phyloP scores from a whole-genome alignment of 2,888 invertebrate genomes.

The Actias luna region DNA sequence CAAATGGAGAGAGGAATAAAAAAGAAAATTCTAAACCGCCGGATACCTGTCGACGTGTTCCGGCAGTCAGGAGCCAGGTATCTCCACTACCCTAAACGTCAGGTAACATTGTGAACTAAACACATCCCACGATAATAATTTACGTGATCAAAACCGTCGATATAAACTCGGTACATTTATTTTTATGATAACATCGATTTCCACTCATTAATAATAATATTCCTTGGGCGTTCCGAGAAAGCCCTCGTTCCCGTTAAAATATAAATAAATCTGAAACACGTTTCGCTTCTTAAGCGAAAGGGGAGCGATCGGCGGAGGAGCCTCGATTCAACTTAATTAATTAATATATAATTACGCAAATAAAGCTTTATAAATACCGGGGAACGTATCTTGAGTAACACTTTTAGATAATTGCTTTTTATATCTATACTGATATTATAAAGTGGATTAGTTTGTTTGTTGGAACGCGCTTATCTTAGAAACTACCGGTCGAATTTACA shows the following conservation, averaged over 20 bases:
- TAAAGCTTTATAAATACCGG: background rate
- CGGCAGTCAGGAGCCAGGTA: no score
- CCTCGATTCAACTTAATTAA: background rate
- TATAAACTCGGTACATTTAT: background rate
- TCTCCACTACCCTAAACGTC: no score
- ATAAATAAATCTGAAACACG: conserved; percentile 1
- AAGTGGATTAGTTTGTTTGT: no score
- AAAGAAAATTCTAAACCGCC: no score
- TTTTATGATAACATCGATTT: background rate
- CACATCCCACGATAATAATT: background rate
- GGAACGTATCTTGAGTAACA: background rate
- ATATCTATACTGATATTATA: no score
- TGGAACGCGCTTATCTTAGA: no score
- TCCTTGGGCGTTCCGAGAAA: background rate
- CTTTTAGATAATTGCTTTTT: background rate
- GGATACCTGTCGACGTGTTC: no score
- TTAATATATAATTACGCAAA: background rate
- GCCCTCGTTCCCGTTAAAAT: background rate
- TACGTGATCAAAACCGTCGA: background rate
- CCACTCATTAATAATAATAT: background rate
- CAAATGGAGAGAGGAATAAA: no score
- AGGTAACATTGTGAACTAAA: no score
- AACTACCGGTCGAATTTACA: no score
- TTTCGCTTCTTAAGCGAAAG: conserved; percentile 5
- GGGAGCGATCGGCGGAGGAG: background rate